A percentile compares a stretch with the other conserved stretches of the same genome.
These are phyloP conservation scores for Liparis tanakae DNA, from an alignment of 2,797 vertebrate genomes.

Conservation along the genomic window DNA sequence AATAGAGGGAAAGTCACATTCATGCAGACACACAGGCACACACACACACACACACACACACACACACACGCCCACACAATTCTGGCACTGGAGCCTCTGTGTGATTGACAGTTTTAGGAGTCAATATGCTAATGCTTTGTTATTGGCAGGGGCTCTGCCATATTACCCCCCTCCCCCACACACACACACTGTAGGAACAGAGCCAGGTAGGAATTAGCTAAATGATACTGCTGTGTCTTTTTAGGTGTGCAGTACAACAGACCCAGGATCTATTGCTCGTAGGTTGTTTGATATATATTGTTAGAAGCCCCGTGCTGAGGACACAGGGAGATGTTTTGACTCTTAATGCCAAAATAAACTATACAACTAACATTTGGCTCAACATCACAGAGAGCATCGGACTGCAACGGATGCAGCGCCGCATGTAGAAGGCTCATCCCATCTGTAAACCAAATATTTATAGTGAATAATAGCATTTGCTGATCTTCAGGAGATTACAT, in stretches of 20 bases:
- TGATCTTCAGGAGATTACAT: slow-evolving; percentile 12
- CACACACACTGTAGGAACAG: slow-evolving; percentile 40
- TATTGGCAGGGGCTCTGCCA: slow-evolving; percentile 53
- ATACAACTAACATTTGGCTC: not conserved
- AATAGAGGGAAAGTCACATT: not conserved
- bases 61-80: slow-evolving; percentile 11
- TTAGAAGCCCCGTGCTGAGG: not conserved
- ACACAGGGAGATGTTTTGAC: slow-evolving; percentile 7
- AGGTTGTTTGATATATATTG: slow-evolving; percentile 25
- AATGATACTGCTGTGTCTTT: slow-evolving; percentile 37
- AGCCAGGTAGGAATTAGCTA: slow-evolving; percentile 55
- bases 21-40: not conserved
- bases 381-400: not conserved
- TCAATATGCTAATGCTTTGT: slow-evolving; percentile 63
- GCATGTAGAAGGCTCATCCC: not conserved
- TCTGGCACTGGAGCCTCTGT: slow-evolving; percentile 27
- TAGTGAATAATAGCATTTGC: slow-evolving; percentile 4
- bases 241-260: slow-evolving; percentile 27
- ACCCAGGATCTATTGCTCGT: slow-evolving; percentile 18
- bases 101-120: slow-evolving; percentile 71
- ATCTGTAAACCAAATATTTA: not conserved
- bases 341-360: not conserved
- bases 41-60: slow-evolving; percentile 9
- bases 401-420: not conserved
- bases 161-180: slow-evolving; percentile 14